phyloP scores from a whole-genome alignment of 2,888 invertebrate species.

The Elaeidobius kamerunicus region DNA sequence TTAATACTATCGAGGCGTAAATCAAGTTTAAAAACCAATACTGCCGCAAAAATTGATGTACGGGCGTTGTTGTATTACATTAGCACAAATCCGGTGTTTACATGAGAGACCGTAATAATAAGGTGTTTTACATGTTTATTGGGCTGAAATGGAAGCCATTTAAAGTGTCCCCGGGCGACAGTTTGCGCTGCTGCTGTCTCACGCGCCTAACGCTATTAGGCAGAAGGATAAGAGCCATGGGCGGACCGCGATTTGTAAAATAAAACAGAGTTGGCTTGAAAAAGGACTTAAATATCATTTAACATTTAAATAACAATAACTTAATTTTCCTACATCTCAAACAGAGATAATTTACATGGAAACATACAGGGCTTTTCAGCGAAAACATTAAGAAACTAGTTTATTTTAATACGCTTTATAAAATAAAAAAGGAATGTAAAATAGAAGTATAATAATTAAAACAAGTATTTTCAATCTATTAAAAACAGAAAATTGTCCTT shows the following conservation, averaged over 20 bases:
- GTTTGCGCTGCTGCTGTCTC: constrained; percentile 24
- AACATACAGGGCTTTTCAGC: too few relatives aligned
- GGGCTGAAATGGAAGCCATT: constrained; percentile 52
- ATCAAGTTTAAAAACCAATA: constrained; percentile 22
- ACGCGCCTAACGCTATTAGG: constrained; percentile 44
- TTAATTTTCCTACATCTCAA: too few relatives aligned
- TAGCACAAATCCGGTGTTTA: constrained; percentile 35
- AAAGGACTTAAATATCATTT: too few relatives aligned
- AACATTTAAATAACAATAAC: too few relatives aligned
- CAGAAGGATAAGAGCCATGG: constrained; percentile 31
- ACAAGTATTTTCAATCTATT: too few relatives aligned
- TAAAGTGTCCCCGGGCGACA: constrained; percentile 48
- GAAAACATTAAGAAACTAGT: background rate
- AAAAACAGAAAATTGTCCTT: too few relatives aligned
- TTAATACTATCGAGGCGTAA: background rate
- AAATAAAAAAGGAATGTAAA: too few relatives aligned
- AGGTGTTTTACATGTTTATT: constrained; percentile 54
- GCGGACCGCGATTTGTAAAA: constrained; percentile 17
- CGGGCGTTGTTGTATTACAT: constrained; percentile 28
- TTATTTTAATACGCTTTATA: background rate
- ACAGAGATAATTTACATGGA: too few relatives aligned
- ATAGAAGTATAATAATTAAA: too few relatives aligned
- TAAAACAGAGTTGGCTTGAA: too few relatives aligned
- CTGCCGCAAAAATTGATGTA: constrained; percentile 22
- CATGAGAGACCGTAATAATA: constrained; percentile 45